Percentiles rank a stretch among this genome's conserved stretches.
phyloP scores from a whole-genome alignment of 2,797 vertebrate genomes.

The Sebastolobus alascanus region DNA sequence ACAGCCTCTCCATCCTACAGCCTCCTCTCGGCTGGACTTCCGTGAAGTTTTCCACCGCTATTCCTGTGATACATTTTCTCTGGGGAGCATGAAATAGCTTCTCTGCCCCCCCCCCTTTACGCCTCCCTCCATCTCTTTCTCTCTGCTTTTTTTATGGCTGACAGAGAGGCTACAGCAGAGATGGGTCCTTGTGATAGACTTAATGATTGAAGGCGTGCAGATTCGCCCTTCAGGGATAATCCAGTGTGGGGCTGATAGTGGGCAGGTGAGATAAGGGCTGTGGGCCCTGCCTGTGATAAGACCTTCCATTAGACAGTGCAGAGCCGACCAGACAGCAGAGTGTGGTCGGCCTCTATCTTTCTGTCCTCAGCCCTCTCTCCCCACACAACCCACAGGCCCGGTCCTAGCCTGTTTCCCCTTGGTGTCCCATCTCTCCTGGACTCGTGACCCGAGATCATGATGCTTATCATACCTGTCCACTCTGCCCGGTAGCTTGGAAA shows the following conservation, averaged over 20 bases:
- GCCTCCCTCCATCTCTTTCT: constrained; percentile 59
- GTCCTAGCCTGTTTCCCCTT: constrained; percentile 26
- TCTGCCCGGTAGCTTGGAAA: constrained; percentile 38
- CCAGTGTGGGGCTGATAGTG: constrained; percentile 80
- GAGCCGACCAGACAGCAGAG: constrained; percentile 59
- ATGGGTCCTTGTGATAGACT: constrained; percentile 80
- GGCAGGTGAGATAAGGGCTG: constrained; percentile 82
- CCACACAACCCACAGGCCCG: constrained; percentile 14
- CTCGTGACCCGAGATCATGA: constrained; percentile 51
- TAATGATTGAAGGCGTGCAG: constrained; percentile 85
- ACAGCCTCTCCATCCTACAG: constrained; percentile 25
- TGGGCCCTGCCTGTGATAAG: constrained; percentile 78
- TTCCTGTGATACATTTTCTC: constrained; percentile 74
- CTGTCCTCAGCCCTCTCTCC: constrained; percentile 27
- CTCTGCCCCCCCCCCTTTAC: constrained; percentile 43
- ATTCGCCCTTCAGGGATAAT: constrained; percentile 87
- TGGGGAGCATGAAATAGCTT: constrained; percentile 79
- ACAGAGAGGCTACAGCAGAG: constrained; percentile 73
- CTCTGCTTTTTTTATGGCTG: constrained; percentile 59
- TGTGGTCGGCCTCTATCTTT: constrained; percentile 69
- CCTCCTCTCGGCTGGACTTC: constrained; percentile 43
- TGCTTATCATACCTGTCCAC: constrained; percentile 45
- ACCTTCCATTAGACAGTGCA: constrained; percentile 82
- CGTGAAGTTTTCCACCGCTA: constrained; percentile 48
- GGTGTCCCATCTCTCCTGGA: constrained; percentile 42